A percentile compares a stretch with the other conserved stretches of the same genome.
Evolutionary conservation across 2,888 invertebrate species (phyloP).

Genomic region (Cepaea hortensis): DNA sequence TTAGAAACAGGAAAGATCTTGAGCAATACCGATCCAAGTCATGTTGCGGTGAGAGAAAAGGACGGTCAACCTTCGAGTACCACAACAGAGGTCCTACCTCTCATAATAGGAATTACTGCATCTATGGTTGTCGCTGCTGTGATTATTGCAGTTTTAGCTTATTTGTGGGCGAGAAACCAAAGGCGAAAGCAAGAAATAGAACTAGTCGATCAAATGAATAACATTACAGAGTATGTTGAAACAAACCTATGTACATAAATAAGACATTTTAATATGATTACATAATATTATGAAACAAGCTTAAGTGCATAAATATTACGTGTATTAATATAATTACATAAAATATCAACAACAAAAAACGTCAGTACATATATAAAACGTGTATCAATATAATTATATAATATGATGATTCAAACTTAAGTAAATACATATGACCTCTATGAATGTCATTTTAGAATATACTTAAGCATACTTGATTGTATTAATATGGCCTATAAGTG

Average conservation of each 20-base stretch:
- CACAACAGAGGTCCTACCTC: constrained; percentile 38
- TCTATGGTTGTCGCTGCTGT: constrained; percentile 50
- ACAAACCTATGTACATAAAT: constrained; percentile 19
- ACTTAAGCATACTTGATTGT: too few species aligned
- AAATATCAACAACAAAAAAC: too few species aligned
- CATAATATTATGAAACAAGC: too few species aligned
- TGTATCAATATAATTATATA: too few species aligned
- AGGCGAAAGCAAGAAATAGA: constrained; percentile 48
- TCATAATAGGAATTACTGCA: constrained; percentile 49
- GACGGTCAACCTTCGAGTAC: background rate
- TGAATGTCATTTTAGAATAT: too few species aligned
- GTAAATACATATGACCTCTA: too few species aligned
- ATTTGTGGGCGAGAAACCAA: constrained; percentile 51
- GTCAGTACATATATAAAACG: too few species aligned
- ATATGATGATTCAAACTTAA: too few species aligned
- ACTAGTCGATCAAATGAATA: constrained; percentile 53
- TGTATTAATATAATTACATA: too few species aligned
- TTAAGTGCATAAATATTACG: too few species aligned
- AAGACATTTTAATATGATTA: too few species aligned
- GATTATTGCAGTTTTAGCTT: constrained; percentile 50
- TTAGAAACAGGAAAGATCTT: constrained; percentile 4
- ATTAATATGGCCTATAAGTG: too few species aligned
- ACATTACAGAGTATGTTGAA: constrained; percentile 48
- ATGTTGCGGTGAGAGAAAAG: background rate
- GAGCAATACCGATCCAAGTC: background rate